Percentiles rank a stretch among this genome's conserved stretches.
phyloP scores from a whole-genome alignment of 1,140 invertebrate genomes.

The Olivierus martensii region DNA sequence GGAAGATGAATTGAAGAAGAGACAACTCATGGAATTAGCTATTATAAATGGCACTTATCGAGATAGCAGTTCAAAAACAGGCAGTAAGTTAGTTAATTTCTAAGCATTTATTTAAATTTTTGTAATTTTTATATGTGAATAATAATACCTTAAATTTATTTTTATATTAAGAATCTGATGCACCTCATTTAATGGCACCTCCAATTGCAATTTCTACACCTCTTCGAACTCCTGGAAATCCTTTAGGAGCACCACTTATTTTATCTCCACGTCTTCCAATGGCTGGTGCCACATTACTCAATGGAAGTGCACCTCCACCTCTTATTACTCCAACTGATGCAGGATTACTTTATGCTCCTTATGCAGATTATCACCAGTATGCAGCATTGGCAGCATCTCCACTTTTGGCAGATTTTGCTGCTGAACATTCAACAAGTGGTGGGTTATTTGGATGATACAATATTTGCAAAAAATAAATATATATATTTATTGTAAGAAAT shows the following conservation, averaged over 20 bases:
- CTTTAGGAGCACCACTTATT: constrained; percentile 56
- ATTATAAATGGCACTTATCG: constrained; percentile 99
- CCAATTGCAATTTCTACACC: constrained; percentile 42
- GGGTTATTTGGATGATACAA: constrained; percentile 43
- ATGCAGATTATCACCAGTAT: constrained; percentile 76
- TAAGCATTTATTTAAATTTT: too few relatives aligned
- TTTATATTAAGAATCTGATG: constrained; percentile 11
- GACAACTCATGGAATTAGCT: constrained; percentile 98
- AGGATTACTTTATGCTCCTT: constrained; percentile 60
- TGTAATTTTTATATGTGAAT: too few relatives aligned
- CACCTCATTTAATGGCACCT: constrained; percentile 42
- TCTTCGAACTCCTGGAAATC: constrained; percentile 50
- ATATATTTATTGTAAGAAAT: too few relatives aligned
- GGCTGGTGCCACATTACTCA: constrained; percentile 45
- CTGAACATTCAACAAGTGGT: constrained; percentile 50
- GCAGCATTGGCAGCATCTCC: constrained; percentile 60
- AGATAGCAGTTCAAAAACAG: constrained; percentile 41
- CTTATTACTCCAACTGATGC: constrained; percentile 16
- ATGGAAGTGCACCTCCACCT: constrained; percentile 46
- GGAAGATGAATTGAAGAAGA: constrained; percentile 98
- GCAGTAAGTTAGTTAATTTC: too few relatives aligned
- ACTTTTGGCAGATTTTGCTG: constrained; percentile 74
- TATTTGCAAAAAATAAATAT: too few relatives aligned
- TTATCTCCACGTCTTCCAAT: constrained; percentile 70
- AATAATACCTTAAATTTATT: neutral